These are phyloP conservation scores for Drosophila pseudotakahashii DNA, from an alignment of 2,888 invertebrate species.

Conservation along the genomic window DNA sequence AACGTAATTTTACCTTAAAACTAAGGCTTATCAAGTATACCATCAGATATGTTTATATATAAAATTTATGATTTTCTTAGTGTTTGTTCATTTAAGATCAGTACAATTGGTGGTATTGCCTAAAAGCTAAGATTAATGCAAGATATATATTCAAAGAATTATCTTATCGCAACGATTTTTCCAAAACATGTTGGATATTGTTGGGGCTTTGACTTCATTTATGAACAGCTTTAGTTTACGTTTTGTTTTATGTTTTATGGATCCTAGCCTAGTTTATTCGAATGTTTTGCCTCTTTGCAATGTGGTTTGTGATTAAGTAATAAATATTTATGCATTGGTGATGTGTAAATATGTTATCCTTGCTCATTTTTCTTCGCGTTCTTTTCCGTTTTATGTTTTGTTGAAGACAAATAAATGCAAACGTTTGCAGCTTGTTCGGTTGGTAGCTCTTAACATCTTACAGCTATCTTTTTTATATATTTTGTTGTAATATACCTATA, in stretches of 20 bases:
- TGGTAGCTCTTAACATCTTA: conserved; percentile 23
- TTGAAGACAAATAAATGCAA: conserved; percentile 38
- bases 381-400: conserved; percentile 2
- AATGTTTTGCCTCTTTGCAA: conserved; percentile 71
- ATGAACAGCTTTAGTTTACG: conserved; percentile 71
- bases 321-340: conserved; percentile 48
- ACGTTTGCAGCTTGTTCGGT: conserved; percentile 40
- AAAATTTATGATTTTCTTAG: conserved; percentile 9
- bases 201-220: conserved; percentile 71
- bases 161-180: conserved; percentile 11
- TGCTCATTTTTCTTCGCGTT: not conserved
- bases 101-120: conserved; percentile 49
- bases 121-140: conserved; percentile 23
- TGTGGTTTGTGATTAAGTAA: conserved; percentile 50
- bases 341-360: conserved; percentile 1
- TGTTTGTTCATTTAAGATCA: conserved; percentile 43
- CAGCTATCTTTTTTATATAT: conserved; percentile 3
- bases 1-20: conserved; percentile 6
- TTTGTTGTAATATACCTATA: not conserved
- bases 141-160: conserved; percentile 6
- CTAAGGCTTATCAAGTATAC: conserved; percentile 1
- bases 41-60: not conserved
- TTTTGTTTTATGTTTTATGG: conserved; percentile 17
- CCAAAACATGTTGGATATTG: conserved; percentile 17
- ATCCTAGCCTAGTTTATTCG: conserved; percentile 21